phyloP scores from a whole-genome alignment of 2,113 vertebrate species.

The Orcinus orca region DNA sequence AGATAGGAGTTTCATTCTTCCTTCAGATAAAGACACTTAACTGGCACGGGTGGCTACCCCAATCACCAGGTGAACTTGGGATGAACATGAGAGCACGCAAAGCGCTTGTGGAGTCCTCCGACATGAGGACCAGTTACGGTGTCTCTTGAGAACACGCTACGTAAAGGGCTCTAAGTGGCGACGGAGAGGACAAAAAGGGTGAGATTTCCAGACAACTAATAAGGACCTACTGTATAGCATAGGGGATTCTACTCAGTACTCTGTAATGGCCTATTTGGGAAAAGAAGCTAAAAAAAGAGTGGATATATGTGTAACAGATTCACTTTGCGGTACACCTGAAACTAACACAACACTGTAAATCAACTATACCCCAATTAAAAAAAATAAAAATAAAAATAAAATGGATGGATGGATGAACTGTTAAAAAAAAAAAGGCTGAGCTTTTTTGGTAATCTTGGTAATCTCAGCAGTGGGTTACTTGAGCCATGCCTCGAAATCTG shows the following conservation, averaged over 20 bases:
- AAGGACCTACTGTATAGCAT: background rate
- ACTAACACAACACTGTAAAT: background rate
- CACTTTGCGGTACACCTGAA: background rate
- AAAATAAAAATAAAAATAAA: background rate
- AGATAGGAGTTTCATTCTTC: background rate
- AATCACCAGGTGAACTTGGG: background rate
- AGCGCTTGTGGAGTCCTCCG: background rate
- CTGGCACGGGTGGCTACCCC: background rate
- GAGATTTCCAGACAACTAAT: background rate
- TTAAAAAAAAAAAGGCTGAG: no score
- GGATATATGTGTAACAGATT: background rate
- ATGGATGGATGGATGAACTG: background rate
- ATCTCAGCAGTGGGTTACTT: background rate
- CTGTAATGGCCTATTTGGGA: background rate
- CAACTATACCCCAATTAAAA: background rate
- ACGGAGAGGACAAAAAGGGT: no score
- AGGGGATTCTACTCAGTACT: background rate
- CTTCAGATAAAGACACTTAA: background rate
- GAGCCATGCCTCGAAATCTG: background rate
- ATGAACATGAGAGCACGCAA: background rate
- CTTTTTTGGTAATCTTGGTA: no score
- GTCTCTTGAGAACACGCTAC: background rate
- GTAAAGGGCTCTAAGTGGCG: no score
- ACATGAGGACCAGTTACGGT: background rate
- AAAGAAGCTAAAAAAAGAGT: background rate